Evolutionary conservation across 2,888 invertebrate genomes (phyloP).

Genomic region (Lochmaea crataegi): DNA sequence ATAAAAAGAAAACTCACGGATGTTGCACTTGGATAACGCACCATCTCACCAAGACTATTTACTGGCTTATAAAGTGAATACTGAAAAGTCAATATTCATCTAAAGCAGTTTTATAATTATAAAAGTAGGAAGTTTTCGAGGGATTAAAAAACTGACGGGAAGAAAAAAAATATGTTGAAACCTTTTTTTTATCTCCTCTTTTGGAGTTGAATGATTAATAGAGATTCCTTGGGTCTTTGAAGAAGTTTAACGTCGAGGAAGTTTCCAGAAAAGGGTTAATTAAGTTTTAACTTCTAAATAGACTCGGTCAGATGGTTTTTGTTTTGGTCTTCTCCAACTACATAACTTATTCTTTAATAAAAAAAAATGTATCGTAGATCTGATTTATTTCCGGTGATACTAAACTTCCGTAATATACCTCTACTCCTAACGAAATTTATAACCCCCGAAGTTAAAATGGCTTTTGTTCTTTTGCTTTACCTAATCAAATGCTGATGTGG

Average conservation of each 20-base stretch:
- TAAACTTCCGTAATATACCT: constrained; percentile 37
- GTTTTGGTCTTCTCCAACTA: background rate
- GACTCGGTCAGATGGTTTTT: background rate
- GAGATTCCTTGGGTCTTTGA: constrained; percentile 27
- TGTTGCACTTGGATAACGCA: too few species aligned
- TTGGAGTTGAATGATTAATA: constrained; percentile 29
- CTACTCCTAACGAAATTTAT: constrained; percentile 33
- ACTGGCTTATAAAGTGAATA: too few species aligned
- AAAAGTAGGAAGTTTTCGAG: too few species aligned
- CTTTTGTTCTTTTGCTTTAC: constrained; percentile 45
- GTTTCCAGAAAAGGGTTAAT: constrained; percentile 28
- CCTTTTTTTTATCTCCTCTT: background rate
- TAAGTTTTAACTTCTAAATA: constrained; percentile 8
- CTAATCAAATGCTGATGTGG: constrained; percentile 46
- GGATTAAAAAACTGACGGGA: background rate
- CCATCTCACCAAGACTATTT: too few species aligned
- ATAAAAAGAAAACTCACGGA: too few species aligned
- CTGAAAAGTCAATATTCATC: too few species aligned
- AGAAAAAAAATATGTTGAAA: constrained; percentile 8
- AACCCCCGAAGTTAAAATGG: constrained; percentile 43
- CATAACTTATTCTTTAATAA: background rate
- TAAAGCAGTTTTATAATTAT: too few species aligned
- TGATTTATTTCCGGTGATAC: constrained; percentile 36
- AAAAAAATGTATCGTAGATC: background rate
- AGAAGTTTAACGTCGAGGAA: constrained; percentile 15